These are phyloP conservation scores for Sylvilagus floridanus DNA, from an alignment of 2,797 vertebrate genomes.

Conservation along the genomic window DNA sequence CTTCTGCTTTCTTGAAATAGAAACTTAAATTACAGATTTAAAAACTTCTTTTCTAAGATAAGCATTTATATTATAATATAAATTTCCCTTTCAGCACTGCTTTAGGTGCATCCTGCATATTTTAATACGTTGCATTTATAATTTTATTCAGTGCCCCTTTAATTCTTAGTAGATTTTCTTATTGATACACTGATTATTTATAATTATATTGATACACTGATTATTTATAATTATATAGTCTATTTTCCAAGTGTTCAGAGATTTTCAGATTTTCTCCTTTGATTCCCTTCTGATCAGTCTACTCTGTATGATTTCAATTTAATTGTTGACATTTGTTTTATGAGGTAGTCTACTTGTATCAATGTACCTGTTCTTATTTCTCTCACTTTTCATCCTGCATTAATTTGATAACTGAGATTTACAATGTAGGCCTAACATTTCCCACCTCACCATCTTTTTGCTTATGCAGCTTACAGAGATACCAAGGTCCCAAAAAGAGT, in stretches of 20 bases:
- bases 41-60: neutral
- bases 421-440: neutral
- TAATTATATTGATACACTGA: neutral
- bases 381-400: neutral
- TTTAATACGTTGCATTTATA: neutral
- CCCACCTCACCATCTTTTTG: neutral
- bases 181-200: neutral
- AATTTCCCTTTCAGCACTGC: neutral
- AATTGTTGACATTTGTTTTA: conserved; percentile 24
- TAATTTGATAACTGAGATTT: conserved; percentile 34
- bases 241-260: neutral
- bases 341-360: neutral
- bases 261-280: conserved; percentile 18
- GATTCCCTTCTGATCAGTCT: neutral
- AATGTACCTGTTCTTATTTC: neutral
- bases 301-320: neutral
- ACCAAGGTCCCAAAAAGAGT: neutral
- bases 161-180: neutral
- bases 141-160: neutral
- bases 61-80: neutral
- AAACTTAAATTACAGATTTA: neutral
- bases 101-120: neutral
- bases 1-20: neutral
- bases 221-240: neutral
- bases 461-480: neutral